Base-by-base conservation (phyloP, 2,113 vertebrate genomes). In the Centrocercus urophasianus region DNA sequence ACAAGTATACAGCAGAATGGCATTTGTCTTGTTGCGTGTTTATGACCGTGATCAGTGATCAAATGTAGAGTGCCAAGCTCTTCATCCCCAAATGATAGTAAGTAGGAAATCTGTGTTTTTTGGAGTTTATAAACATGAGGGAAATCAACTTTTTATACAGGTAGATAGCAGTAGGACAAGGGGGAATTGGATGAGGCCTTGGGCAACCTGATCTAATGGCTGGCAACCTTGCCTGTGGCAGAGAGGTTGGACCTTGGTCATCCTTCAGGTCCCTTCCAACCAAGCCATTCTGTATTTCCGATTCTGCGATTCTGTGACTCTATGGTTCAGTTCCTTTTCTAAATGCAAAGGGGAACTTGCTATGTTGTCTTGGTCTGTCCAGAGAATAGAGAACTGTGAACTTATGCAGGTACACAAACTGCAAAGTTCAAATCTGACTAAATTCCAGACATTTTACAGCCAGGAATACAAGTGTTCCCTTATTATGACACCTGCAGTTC, bases 371-470 rank as follows among this genome's bases (percentile, higher is more conserved):
- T 89, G 47, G 32, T 69, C 54, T 82, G 32, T 67, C 60, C 17
- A 8, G 63, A 60, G 8, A 79, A 40, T 57, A 80, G 57, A 84
- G 79, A 91, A 61, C 85, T 77, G 34, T 77, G 75, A 72, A 71
- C 72, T 71, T 88, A 50, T 54, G 25, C 36, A 32, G 1, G 1
- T 54, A 28, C 36, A 61, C 74, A 84, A 50, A 48, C 38, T 42
- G 30, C 40, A 42, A 54, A 91, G 85, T 74, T 90, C 45, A 66
- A 83, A 66, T 75, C 40, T 59, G 63, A 77, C 32, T 63, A 79
- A 77, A 90, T 88, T 93, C 71, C 79, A 90, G 92, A 77, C 67
- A 38, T 86, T 94, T 91, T 88, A 64, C 60, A 86, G 69, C 67
- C 52, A 67, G 48, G 60, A 80, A 86, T 80, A 63, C 60, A 86